Base-by-base conservation (phyloP, 2,113 vertebrate species). In the Nycticebus coucang region DNA sequence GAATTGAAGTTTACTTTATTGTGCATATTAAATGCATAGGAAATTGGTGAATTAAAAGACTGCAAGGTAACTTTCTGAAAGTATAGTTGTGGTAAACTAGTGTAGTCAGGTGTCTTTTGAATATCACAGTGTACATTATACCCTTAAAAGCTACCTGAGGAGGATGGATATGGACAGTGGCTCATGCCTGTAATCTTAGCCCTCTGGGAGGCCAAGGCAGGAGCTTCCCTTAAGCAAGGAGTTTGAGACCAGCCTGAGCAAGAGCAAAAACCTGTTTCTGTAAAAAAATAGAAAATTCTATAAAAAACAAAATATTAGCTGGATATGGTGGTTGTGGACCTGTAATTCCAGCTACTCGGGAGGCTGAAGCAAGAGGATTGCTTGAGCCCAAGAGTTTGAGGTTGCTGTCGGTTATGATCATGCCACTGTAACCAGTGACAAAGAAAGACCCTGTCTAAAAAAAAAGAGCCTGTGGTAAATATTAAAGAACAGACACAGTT, bases 31-130 rank as follows among this genome's bases (percentile, higher is more conserved):
- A 94, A 60, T 83, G 7, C 26, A 35, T 60, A 35, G 53, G 21
- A 91, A 94, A 87, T 69, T 37, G 9, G n/a, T 94, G 19, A 89
- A 90, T 92, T 94, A 84, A 92, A 90, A 80, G 79, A 62, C 75
- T 87, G 17, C 8, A 53, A 50, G 50, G 19, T 89, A 45, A 74
- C 2, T 59, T 21, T 74, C 83, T 94, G 55, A 79, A 78, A 64
- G 19, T 82, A 24, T 89, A 26, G 9, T 79, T 95, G 33, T 89
- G 37, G 30, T 87, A 69, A 60, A 74, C 24, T 35, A 93, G 28
- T 89, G 81, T 69, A 79, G 55, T 89, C 53, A 41, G 17, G 28
- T 93, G 7, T 77, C 55, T 96, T 64, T 97, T 82, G 60, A 91
- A 50, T 12, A 88, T 96, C 14, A 41, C 4, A 28, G 4, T 89